Evolutionary conservation across 2,113 vertebrate species (phyloP).

Genomic region (Hassar affinis): DNA sequence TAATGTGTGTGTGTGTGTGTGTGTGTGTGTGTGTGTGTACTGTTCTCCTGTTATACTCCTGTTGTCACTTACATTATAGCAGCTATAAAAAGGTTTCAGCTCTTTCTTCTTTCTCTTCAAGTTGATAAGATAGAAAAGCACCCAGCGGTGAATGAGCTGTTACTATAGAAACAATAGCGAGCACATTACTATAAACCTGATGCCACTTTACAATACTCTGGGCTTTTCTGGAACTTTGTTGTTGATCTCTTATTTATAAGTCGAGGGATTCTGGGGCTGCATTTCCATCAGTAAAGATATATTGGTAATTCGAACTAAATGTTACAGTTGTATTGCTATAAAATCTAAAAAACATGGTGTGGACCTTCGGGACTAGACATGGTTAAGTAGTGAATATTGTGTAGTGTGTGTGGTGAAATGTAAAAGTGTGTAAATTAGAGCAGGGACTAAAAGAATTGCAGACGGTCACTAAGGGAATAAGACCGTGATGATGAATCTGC

Average conservation of each 20-base stretch:
- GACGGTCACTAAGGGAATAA: background rate
- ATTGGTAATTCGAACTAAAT: background rate
- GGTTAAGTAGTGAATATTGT: background rate
- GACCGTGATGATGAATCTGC: slow-evolving; percentile 8
- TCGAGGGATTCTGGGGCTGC: background rate
- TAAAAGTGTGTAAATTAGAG: slow-evolving; percentile 5
- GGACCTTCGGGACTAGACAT: background rate
- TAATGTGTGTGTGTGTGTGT: no score
- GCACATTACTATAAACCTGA: background rate
- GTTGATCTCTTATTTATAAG: slow-evolving; percentile 6
- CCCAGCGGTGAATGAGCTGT: background rate
- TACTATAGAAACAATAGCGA: background rate
- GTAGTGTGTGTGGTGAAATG: background rate
- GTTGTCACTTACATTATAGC: background rate
- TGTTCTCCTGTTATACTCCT: no score
- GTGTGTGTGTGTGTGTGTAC: no score
- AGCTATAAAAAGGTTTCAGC: background rate
- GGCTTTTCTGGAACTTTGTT: background rate
- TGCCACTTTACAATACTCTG: no score
- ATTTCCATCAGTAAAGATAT: background rate
- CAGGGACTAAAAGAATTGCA: background rate
- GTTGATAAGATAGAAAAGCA: background rate
- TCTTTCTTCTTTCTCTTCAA: background rate
- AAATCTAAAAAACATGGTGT: background rate
- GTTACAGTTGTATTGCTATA: background rate